Percentiles rank a stretch among this genome's conserved stretches.
phyloP scores from a whole-genome alignment of 2,797 vertebrate species.

The Acanthopagrus latus region DNA sequence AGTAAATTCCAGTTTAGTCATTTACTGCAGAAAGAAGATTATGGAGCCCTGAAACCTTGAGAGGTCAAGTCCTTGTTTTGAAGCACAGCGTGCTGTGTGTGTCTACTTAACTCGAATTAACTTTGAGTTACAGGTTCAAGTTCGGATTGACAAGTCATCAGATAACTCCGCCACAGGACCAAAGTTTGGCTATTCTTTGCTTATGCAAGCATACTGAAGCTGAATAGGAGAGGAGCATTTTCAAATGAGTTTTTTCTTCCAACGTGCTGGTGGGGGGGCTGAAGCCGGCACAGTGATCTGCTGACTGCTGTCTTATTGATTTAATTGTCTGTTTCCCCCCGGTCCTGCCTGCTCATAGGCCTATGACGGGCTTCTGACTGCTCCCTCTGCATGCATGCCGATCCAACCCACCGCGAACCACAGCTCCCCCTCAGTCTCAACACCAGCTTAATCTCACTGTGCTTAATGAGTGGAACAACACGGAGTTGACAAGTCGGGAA shows the following conservation, averaged over 20 bases:
- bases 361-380: constrained; percentile 64
- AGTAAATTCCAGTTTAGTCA: constrained; percentile 16
- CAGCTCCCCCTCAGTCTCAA: constrained; percentile 56
- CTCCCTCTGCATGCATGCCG: constrained; percentile 50
- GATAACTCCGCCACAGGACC: constrained; percentile 7
- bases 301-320: constrained; percentile 80
- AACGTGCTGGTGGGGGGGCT: constrained; percentile 29
- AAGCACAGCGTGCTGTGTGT: neutral
- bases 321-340: constrained; percentile 75
- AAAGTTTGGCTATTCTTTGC: constrained; percentile 33
- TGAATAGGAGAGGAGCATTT: constrained; percentile 38
- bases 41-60: constrained; percentile 14
- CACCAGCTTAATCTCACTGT: constrained; percentile 70
- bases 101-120: constrained; percentile 16
- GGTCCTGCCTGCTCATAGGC: constrained; percentile 60
- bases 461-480: constrained; percentile 76
- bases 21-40: constrained; percentile 17
- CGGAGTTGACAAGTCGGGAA: constrained; percentile 68
- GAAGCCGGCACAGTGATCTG: constrained; percentile 60
- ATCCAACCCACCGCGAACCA: constrained; percentile 54
- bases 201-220: constrained; percentile 44
- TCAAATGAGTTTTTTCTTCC: constrained; percentile 39
- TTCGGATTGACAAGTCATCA: neutral
- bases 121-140: constrained; percentile 14
- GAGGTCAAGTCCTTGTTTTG: constrained; percentile 10